phyloP scores from a whole-genome alignment of 2,113 vertebrate species.

The Delphinus delphis region DNA sequence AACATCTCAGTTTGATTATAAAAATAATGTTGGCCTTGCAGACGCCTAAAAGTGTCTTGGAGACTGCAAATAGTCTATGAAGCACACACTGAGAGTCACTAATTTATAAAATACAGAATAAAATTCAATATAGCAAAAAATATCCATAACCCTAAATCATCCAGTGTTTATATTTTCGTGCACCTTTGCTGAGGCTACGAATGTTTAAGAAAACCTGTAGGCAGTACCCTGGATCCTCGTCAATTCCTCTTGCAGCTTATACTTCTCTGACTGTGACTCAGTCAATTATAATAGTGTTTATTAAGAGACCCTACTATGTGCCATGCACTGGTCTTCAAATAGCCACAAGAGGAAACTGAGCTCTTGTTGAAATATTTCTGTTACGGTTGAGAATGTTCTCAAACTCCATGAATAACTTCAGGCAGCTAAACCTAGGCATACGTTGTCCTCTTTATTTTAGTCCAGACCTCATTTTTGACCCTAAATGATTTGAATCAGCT shows the following conservation, averaged over 20 bases:
- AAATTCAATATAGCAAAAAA: background rate
- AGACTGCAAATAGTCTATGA: background rate
- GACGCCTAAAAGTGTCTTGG: background rate
- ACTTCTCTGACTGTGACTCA: background rate
- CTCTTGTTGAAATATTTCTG: background rate
- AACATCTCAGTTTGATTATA: background rate
- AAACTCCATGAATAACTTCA: background rate
- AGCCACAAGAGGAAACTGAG: background rate
- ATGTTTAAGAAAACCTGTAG: background rate
- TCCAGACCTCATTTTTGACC: background rate
- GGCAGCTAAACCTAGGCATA: background rate
- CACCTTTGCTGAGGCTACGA: too few relatives aligned
- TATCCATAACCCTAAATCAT: background rate
- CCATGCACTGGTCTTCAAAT: background rate
- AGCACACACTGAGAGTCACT: background rate
- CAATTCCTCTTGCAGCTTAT: background rate
- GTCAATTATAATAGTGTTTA: background rate
- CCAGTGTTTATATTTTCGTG: background rate
- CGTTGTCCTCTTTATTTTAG: constrained; percentile 5
- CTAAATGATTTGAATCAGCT: background rate
- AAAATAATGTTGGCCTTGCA: background rate
- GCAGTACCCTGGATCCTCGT: background rate
- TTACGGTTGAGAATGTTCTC: background rate
- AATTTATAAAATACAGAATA: background rate
- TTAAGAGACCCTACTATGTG: rapidly evolving